Conservation (phyloP, 1,140 invertebrate species). For the Magallana gigas region DNA sequence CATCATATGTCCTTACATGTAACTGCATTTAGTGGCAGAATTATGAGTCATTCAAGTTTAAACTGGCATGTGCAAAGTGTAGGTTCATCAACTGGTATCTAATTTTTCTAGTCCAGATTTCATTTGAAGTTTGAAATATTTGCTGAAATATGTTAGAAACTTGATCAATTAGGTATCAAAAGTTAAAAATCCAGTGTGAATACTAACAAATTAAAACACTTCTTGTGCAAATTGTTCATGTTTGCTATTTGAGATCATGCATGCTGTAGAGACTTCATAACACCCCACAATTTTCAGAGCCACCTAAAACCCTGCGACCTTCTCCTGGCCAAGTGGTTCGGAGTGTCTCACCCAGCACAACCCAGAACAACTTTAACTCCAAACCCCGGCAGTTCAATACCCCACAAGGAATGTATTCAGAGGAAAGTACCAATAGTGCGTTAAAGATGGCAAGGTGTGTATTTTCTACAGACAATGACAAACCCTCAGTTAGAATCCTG, state of each 20-base stretch:
- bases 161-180: too few species aligned
- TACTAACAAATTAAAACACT: too few species aligned
- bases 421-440: slow-evolving; percentile 86
- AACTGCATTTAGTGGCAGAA: too few species aligned
- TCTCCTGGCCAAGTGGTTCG: slow-evolving; percentile 44
- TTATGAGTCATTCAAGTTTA: too few species aligned
- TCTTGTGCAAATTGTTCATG: too few species aligned
- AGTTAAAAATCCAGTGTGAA: too few species aligned
- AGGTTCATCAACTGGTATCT: too few species aligned
- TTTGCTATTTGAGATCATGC: not conserved
- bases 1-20: too few species aligned
- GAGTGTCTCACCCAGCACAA: slow-evolving; percentile 51
- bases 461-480: not conserved
- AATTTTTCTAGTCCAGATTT: too few species aligned
- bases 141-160: too few species aligned
- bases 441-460: slow-evolving; percentile 48
- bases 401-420: slow-evolving; percentile 95
- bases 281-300: slow-evolving; percentile 57
- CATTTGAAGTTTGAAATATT: too few species aligned
- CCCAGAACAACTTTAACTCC: slow-evolving; percentile 38
- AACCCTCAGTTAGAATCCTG: not conserved
- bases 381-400: slow-evolving; percentile 90
- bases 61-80: too few species aligned
- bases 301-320: slow-evolving; percentile 54
- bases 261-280: slow-evolving; percentile 21